phyloP scores from a whole-genome alignment of 1,140 invertebrate species.

The Pissodes strobi region DNA sequence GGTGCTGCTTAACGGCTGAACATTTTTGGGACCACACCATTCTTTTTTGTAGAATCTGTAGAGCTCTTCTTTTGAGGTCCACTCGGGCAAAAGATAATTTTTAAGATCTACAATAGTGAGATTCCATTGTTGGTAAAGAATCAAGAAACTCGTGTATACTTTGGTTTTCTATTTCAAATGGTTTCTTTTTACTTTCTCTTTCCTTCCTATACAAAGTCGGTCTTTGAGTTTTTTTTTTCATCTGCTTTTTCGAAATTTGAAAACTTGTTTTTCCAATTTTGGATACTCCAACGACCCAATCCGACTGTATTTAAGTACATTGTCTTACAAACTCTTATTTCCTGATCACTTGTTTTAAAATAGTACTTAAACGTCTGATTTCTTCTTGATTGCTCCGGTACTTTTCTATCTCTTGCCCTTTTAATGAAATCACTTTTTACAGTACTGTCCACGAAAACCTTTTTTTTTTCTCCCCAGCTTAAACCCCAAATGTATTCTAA shows the following conservation, averaged over 20 bases:
- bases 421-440: neutral
- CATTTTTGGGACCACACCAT: neutral
- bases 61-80: too few species aligned
- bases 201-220: neutral
- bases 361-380: neutral
- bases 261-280: neutral
- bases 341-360: neutral
- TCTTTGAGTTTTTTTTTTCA: neutral
- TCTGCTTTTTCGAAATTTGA: neutral
- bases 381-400: neutral
- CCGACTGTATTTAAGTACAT: neutral
- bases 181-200: neutral
- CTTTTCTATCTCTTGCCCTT: too few species aligned
- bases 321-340: neutral
- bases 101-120: too few species aligned
- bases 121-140: too few species aligned
- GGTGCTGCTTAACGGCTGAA: neutral
- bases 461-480: neutral
- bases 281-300: too few species aligned
- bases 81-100: too few species aligned
- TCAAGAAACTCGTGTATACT: too few species aligned
- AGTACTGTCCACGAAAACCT: too few species aligned
- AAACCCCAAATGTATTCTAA: neutral
- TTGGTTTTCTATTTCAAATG: too few species aligned
- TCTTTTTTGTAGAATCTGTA: too few species aligned